Conservation (phyloP, 2,113 vertebrate genomes). For the Campylomormyrus numenius region DNA sequence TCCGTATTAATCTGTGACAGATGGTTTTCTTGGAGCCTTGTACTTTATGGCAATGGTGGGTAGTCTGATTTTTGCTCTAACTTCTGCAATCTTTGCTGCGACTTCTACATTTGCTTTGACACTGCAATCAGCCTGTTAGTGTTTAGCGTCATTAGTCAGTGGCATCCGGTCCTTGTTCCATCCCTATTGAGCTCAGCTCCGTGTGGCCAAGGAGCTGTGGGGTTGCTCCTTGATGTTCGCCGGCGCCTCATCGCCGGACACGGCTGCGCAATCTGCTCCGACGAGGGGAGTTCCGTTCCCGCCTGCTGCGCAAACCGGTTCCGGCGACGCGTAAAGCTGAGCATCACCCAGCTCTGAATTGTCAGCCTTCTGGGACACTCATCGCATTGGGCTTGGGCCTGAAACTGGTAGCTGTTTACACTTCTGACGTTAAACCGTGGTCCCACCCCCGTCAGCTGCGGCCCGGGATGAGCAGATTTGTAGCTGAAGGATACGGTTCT, state of each 20-base stretch:
- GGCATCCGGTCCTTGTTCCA: background rate
- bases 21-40: background rate
- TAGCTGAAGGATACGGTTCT: background rate
- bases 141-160: background rate
- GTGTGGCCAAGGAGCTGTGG: background rate
- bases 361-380: background rate
- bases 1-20: background rate
- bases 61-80: background rate
- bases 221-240: background rate
- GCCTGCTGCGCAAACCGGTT: background rate
- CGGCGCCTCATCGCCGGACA: background rate
- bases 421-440: background rate
- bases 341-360: background rate
- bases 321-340: background rate
- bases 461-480: background rate
- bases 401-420: background rate
- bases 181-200: background rate
- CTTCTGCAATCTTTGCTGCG: too few species aligned
- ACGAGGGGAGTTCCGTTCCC: background rate
- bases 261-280: background rate
- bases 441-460: background rate
- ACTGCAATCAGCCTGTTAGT: background rate
- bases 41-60: background rate
- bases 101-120: too few species aligned
- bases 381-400: background rate